Evolutionary conservation across 1,140 invertebrate species (phyloP).

Genomic region (Drosophila fuyamai): DNA sequence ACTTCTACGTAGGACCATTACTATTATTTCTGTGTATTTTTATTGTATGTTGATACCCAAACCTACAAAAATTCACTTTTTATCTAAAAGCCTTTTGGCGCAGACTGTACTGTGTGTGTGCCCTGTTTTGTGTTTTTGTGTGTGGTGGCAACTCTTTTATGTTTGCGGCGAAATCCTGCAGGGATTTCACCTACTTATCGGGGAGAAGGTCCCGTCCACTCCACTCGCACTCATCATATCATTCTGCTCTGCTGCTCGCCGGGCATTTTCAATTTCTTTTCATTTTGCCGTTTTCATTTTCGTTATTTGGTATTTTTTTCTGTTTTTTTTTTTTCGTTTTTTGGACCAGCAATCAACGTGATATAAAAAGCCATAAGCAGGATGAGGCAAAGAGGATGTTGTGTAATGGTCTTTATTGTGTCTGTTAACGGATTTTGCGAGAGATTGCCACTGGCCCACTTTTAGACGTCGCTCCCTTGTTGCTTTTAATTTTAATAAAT

Average conservation of each 20-base stretch:
- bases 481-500: slow-evolving; percentile 59
- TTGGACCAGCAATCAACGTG: slow-evolving; percentile 51
- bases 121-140: slow-evolving; percentile 20
- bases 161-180: slow-evolving; percentile 37
- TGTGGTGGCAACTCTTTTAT: slow-evolving; percentile 47
- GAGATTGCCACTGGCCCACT: slow-evolving; percentile 24
- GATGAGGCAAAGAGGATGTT: slow-evolving; percentile 6
- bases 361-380: slow-evolving; percentile 56
- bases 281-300: slow-evolving; percentile 41
- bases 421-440: slow-evolving; percentile 56
- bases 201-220: not conserved
- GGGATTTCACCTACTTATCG: slow-evolving; percentile 46
- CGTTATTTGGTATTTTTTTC: slow-evolving; percentile 18
- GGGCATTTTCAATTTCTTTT: slow-evolving; percentile 56
- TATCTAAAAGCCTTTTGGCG: not conserved
- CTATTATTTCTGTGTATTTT: not conserved
- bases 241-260: slow-evolving; percentile 56
- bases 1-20: not conserved
- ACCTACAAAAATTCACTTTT: not conserved
- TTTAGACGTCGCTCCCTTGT: slow-evolving; percentile 13
- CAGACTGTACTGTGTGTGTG: slow-evolving; percentile 4
- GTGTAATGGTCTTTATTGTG: slow-evolving; percentile 59
- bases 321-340: slow-evolving; percentile 4
- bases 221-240: slow-evolving; percentile 50
- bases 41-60: not conserved